These are phyloP conservation scores for Brachionus manjavacas DNA, from an alignment of 1,140 invertebrate species.

Conservation along the genomic window DNA sequence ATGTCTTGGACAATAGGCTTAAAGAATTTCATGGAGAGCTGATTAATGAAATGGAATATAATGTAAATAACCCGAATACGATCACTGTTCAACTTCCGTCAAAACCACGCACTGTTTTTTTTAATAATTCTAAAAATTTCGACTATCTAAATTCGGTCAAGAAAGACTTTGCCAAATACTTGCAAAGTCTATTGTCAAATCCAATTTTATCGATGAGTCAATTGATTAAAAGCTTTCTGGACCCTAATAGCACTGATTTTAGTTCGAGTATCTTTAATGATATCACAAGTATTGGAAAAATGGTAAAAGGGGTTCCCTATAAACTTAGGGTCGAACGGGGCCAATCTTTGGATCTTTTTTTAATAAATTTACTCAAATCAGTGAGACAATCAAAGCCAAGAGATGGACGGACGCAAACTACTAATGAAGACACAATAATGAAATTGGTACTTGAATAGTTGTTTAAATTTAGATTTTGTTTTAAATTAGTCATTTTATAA, in stretches of 20 bases:
- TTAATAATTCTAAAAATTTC: constrained; percentile 28
- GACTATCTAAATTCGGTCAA: constrained; percentile 19
- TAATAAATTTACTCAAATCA: not conserved
- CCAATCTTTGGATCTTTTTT: constrained; percentile 31
- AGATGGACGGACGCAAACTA: not conserved
- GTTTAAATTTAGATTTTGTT: not conserved
- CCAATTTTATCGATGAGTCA: constrained; percentile 33
- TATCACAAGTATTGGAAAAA: constrained; percentile 31
- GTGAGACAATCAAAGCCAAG: not conserved
- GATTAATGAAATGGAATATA: not conserved
- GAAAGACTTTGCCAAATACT: constrained; percentile 42
- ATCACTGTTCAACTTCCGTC: constrained; percentile 23
- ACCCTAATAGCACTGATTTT: constrained; percentile 36
- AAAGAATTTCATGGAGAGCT: constrained; percentile 35
- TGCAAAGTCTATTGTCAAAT: constrained; percentile 37
- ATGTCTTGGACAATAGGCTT: constrained; percentile 16
- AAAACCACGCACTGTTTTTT: constrained; percentile 25
- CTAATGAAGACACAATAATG: not conserved
- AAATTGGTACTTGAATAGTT: not conserved
- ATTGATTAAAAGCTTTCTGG: constrained; percentile 29
- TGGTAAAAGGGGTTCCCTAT: constrained; percentile 38
- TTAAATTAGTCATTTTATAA: not conserved
- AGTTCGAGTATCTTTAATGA: constrained; percentile 41
- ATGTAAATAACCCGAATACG: not conserved
- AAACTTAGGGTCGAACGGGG: constrained; percentile 34